Percentiles rank a stretch among this genome's conserved stretches.
phyloP scores from a whole-genome alignment of 2,113 vertebrate genomes.

The Plecotus auritus region DNA sequence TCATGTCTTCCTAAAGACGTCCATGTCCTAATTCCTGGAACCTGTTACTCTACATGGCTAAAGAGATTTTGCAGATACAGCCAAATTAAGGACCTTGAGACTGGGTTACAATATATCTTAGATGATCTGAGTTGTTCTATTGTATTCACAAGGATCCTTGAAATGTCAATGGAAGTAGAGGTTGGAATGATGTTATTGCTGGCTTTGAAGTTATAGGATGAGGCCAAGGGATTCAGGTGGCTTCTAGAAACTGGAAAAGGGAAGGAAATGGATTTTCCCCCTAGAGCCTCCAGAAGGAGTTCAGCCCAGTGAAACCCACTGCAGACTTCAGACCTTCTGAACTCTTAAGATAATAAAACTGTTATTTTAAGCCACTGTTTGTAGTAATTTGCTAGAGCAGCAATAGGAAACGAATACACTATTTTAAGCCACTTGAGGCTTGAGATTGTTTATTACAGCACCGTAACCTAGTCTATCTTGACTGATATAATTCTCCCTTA shows the following conservation, averaged over 20 bases:
- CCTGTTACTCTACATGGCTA: not conserved
- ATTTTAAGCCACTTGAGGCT: not conserved
- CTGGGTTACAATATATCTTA: not conserved
- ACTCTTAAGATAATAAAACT: not conserved
- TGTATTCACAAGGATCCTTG: not conserved
- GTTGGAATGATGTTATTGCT: not conserved
- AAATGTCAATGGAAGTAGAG: not conserved
- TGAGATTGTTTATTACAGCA: not conserved
- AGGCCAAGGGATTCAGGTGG: not conserved
- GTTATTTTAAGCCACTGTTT: not conserved
- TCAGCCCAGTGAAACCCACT: not conserved
- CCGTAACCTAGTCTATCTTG: not conserved
- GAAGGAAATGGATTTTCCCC: not conserved
- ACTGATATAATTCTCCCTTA: not conserved
- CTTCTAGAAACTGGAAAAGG: not conserved
- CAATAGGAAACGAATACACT: not conserved
- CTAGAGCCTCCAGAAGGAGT: not conserved
- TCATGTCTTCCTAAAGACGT: not conserved
- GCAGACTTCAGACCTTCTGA: not conserved
- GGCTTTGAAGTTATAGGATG: not conserved
- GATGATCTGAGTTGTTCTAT: not conserved
- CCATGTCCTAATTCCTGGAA: not conserved
- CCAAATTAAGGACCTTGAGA: not conserved
- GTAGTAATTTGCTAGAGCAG: not conserved
- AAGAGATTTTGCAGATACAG: not conserved